Conservation (phyloP, 2,113 vertebrate genomes). For the Dasyprocta punctata region DNA sequence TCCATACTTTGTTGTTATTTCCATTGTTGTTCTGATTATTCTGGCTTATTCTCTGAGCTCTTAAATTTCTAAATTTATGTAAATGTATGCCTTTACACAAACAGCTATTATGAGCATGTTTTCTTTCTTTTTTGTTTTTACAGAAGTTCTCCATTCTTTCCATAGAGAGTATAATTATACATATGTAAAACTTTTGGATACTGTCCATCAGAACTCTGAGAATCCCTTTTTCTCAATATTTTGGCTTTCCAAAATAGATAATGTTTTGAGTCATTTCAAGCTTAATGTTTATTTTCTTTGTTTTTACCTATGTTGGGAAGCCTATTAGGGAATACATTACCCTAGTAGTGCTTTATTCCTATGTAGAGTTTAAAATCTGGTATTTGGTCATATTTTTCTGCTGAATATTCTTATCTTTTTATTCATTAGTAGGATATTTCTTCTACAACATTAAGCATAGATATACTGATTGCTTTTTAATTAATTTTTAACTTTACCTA, state of each 20-base stretch:
- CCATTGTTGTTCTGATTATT: neutral
- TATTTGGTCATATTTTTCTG: neutral
- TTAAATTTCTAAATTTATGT: neutral
- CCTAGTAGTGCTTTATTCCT: neutral
- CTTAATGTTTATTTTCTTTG: neutral
- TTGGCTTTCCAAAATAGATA: neutral
- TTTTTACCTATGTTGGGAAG: neutral
- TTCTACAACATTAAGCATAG: neutral
- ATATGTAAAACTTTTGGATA: neutral
- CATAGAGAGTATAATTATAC: neutral
- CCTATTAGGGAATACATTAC: neutral
- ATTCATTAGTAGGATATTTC: neutral
- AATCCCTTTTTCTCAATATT: neutral
- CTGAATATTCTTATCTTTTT: neutral
- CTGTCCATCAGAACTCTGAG: neutral
- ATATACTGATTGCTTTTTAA: neutral
- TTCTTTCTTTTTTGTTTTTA: neutral
- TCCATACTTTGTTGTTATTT: neutral
- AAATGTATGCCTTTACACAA: neutral
- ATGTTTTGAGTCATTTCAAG: neutral
- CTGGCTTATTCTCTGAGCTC: neutral
- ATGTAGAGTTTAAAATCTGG: neutral
- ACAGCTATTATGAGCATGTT: neutral
- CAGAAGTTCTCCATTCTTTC: neutral
- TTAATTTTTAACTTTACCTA: neutral